Conservation (phyloP, 2,888 invertebrate genomes). For the Rapana venosa region DNA sequence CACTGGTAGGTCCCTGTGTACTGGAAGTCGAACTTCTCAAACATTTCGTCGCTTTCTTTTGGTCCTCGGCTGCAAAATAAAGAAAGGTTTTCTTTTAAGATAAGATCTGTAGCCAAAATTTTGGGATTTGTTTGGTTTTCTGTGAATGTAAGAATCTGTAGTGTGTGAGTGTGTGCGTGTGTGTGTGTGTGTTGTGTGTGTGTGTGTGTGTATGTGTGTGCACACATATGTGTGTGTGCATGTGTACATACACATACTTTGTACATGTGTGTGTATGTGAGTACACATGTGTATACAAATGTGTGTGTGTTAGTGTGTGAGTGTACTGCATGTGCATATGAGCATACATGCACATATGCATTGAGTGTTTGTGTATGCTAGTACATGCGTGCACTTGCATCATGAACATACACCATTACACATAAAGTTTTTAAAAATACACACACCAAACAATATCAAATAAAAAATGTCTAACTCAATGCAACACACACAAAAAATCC, state of each 20-base stretch:
- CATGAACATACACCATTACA: too few relatives aligned
- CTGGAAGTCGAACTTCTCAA: constrained; percentile 88
- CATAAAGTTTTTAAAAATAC: too few relatives aligned
- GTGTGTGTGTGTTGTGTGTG: background rate
- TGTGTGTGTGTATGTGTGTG: background rate
- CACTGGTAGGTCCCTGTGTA: constrained; percentile 98
- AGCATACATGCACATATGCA: too few relatives aligned
- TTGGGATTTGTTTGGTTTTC: too few relatives aligned
- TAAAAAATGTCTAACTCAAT: too few relatives aligned
- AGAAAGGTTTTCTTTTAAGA: background rate
- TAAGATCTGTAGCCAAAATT: too few relatives aligned
- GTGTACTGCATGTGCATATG: background rate
- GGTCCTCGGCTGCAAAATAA: constrained; percentile 87
- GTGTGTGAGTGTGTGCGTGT: background rate
- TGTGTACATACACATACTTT: background rate
- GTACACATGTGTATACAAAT: background rate
- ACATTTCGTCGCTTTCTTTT: constrained; percentile 89
- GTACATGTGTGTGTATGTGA: background rate
- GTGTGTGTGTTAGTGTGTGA: background rate
- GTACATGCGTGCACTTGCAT: too few relatives aligned
- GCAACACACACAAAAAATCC: too few relatives aligned
- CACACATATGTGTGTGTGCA: background rate
- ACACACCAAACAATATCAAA: too few relatives aligned
- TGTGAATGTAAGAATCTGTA: background rate
- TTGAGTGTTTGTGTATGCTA: too few relatives aligned